A percentile compares a stretch with the other conserved stretches of the same genome.
Conservation (phyloP, 2,888 invertebrate genomes). For the Melinaea marsaeus region DNA sequence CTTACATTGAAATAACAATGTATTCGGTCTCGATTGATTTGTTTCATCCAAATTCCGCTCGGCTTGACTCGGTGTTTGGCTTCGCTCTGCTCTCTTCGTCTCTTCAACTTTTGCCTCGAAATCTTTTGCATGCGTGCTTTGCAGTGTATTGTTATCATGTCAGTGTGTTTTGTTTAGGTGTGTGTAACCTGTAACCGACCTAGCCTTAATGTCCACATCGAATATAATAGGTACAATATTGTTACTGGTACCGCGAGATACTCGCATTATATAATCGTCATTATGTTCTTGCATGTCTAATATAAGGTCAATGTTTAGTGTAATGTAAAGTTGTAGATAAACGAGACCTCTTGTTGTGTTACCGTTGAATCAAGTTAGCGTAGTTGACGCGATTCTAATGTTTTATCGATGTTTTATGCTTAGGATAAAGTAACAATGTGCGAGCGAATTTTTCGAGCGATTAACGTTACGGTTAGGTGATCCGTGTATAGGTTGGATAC, state of each 20-base stretch:
- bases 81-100: constrained; percentile 45
- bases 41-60: constrained; percentile 76
- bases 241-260: constrained; percentile 35
- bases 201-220: constrained; percentile 77
- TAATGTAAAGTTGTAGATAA: constrained; percentile 60
- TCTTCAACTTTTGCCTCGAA: constrained; percentile 65
- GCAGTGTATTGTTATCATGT: constrained; percentile 60
- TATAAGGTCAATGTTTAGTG: constrained; percentile 65
- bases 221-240: constrained; percentile 65
- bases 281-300: constrained; percentile 69
- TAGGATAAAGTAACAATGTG: constrained; percentile 66
- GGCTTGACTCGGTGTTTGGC: constrained; percentile 35
- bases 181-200: constrained; percentile 64
- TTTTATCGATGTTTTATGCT: constrained; percentile 71
- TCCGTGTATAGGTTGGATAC: constrained; percentile 22
- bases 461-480: constrained; percentile 37
- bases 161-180: constrained; percentile 66
- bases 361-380: constrained; percentile 53
- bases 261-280: constrained; percentile 43
- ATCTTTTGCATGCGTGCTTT: constrained; percentile 77
- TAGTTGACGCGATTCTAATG: constrained; percentile 57
- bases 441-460: constrained; percentile 73
- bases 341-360: constrained; percentile 48
- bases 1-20: constrained; percentile 77
- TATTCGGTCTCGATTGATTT: constrained; percentile 58